phyloP scores from a whole-genome alignment of 2,888 invertebrate species.

The Brachyptera putata region DNA sequence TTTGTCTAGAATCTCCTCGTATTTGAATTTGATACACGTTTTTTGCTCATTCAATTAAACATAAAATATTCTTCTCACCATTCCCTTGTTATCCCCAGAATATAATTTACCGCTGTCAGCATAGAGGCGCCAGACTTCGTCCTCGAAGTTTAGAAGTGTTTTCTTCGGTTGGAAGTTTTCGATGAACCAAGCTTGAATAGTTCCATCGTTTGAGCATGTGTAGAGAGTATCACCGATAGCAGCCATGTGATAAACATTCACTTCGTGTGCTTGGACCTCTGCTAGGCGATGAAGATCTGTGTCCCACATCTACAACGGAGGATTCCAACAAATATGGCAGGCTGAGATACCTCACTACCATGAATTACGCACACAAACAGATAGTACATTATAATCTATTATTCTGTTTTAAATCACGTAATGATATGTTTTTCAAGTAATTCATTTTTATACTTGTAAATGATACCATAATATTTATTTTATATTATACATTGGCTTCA shows the following conservation, averaged over 20 bases:
- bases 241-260: constrained; percentile 58
- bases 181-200: constrained; percentile 55
- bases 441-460: too few species aligned
- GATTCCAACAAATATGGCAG: constrained; percentile 32
- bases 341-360: too few species aligned
- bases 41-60: too few species aligned
- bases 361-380: too few species aligned
- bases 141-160: constrained; percentile 42
- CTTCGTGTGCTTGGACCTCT: constrained; percentile 54
- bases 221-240: constrained; percentile 52
- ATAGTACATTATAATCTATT: too few species aligned
- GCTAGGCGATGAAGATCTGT: constrained; percentile 45
- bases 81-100: constrained; percentile 59
- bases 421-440: too few species aligned
- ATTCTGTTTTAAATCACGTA: too few species aligned
- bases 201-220: constrained; percentile 61
- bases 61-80: too few species aligned
- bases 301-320: constrained; percentile 53
- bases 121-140: constrained; percentile 47
- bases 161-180: constrained; percentile 44
- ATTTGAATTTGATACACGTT: too few species aligned
- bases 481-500: too few species aligned
- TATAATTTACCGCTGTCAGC: constrained; percentile 47
- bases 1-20: too few species aligned
- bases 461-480: too few species aligned